Evolutionary conservation across 92 coral and sea anemone species (phyloP).

Genomic region (Porites lobata): DNA sequence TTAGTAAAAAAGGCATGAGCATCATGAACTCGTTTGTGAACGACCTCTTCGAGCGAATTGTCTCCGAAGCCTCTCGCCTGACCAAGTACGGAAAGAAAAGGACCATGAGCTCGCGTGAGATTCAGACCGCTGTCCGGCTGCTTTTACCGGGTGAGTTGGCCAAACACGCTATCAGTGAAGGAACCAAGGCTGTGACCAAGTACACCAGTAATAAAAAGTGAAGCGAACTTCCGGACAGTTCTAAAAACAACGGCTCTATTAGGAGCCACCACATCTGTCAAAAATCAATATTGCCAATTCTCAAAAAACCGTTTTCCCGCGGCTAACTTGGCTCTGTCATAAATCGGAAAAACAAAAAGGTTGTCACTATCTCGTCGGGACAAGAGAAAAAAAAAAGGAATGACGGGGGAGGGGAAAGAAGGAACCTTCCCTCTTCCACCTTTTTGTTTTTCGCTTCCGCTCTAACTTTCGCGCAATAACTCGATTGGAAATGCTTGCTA

Average conservation of each 20-base stretch:
- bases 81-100: constrained; percentile 67
- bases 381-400: too few relatives aligned
- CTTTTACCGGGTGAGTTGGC: constrained; percentile 76
- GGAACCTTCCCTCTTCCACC: too few relatives aligned
- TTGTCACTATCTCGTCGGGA: too few relatives aligned
- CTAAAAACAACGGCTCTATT: constrained; percentile 61
- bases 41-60: constrained; percentile 61
- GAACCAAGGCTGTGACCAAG: constrained; percentile 96
- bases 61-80: constrained; percentile 3
- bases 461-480: too few relatives aligned
- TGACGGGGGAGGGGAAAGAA: too few relatives aligned
- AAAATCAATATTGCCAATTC: background rate
- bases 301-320: too few relatives aligned
- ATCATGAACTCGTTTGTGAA: constrained; percentile 82
- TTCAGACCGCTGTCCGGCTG: too few relatives aligned
- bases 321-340: too few relatives aligned
- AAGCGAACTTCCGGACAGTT: constrained; percentile 16
- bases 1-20: constrained; percentile 82
- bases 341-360: too few relatives aligned
- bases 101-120: background rate
- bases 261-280: constrained; percentile 56
- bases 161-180: constrained; percentile 96
- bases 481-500: too few relatives aligned
- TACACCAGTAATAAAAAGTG: constrained; percentile 86
- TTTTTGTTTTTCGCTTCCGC: too few relatives aligned